Evolutionary conservation across 2,888 invertebrate species (phyloP), one percentile per base, ranked within the genome.

Genomic region (Shargacucullia verbasci): DNA sequence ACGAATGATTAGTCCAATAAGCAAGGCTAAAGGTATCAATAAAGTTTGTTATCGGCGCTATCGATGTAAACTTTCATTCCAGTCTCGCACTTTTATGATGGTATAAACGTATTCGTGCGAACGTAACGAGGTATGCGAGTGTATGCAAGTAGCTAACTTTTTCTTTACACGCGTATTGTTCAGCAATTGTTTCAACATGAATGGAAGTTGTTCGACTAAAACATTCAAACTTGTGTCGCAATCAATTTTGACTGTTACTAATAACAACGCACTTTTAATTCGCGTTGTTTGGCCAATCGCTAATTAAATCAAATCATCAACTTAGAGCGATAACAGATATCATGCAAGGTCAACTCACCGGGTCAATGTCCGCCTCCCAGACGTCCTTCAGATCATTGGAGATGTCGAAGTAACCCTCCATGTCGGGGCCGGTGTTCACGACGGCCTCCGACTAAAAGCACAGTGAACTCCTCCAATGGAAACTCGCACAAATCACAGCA

Each of bases 341-440:
- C 79, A 74, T 66, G 76, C 85, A 91, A 89, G 90, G 89, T 88
- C 87, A 83, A 95, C 97, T 96, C 90, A 97, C 97, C 96, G 97
- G 96, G 94, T 97, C 97, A 86, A 97, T 95, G 94, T 97, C 97
- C 80, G 96, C 95, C 88, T 97, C 97, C 97, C 97, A 97, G 83
- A 97, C 95, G 90, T 97, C 97, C 94, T 96, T 96, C 83, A 97
- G 95, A 91, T 96, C 96, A 66, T 95, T 95, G 81, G 95, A 96
- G 87, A 96, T 96, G 91, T 97, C 97, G 93, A 96, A 97, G 92
- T 96, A 97, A 80, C 95, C 94, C 92, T 96, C 96, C 96, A 96
- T 96, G 90, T 89, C 86, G 92, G 89, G 90, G 90, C 90, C 87
- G 88, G 84, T 77, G 76, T 68, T 71, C 79, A 70, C 77, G 74